Evolutionary conservation across 2,888 invertebrate genomes (phyloP), one percentile per base, ranked within the genome.

Genomic region (Rhagophthalmus giganteus): DNA sequence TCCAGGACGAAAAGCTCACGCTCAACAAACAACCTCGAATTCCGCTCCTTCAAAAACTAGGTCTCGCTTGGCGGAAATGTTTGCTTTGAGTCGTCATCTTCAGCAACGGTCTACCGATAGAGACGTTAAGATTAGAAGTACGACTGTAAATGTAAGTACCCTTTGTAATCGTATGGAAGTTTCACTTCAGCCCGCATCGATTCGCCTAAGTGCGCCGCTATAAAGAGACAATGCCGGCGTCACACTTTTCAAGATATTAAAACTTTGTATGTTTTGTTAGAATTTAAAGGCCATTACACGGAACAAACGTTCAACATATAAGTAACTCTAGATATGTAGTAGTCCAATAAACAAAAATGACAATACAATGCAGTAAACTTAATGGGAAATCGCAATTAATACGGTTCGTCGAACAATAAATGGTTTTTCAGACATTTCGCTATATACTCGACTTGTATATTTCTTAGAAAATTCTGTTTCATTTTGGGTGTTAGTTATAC

Each of bases 11-110:
- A 76, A 78, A 61, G 74, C 65, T 28, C 67, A 65, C 56, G 69
- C 69, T 13, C 73, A 72, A 61, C 73, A 76, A 65, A 76, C 76
- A 57, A 76, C 77, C 55, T 74, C 64, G 61, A 72, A 66, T 62
- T 63, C 64, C 60, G 12, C 46, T 52, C 37, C 59, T 59, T 47
- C 47, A 44, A 71, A 70, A 58, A 69, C 74, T 16, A 69, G 78
- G 40, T 78, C 78, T 35, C 73, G 79, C 53, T 71, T 80, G 42
- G 79, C 79, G 33, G 80, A 80, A 63, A 80, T 80, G 67, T 79
- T 80, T 57, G 78, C 78, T 34, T 69, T 75, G 27, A 75, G 75
- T 58, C 63, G 74, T 38, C 75, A 75, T 59, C 65, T 75, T 35
- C 74, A 75, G 55, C 73, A 74, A 55, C 60, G 72, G 41, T 71